Evolutionary conservation across 2,797 vertebrate species (phyloP), one percentile per base, ranked within the genome.

Genomic region (Acipenser transmontanus): DNA sequence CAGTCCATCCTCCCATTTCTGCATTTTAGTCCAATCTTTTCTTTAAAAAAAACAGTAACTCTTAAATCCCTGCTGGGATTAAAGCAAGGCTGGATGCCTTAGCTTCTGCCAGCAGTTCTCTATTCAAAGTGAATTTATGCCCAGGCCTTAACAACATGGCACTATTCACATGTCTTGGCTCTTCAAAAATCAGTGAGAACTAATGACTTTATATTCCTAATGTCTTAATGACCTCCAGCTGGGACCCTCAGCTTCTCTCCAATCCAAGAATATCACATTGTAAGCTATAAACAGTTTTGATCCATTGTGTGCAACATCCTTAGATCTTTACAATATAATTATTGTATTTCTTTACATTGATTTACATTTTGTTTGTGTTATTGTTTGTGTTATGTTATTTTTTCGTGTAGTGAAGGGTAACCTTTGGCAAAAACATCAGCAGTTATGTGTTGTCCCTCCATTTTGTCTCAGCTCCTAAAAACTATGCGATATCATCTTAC

Each of bases 31-130:
- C 34, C 34, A 34, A 34, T 34, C 2, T 4, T 34, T 34, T 34
- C 34, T 34, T 34, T 34, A 4, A 34, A 34, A 34, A 34, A 34
- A 34, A 34, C 34, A 34, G 34, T 79, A 80, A 72, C 72, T 71
- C 64, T 71, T 69, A 81, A 84, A 71, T 79, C 72, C 71, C 69
- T 66, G 69, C 67, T 73, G 72, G 76, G 80, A 82, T 86, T 79
- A 85, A 81, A 83, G 72, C 34, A 0, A 67, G 63, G 48, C 65
- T 73, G 78, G 76, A 70, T 72, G 62, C 67, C 71, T 56, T 70
- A 71, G 69, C 66, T 61, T 64, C 66, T 78, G 73, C 73, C 76
- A 66, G 2, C 6, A 11, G 11, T 50, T 0, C 34, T 12, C 7
- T 4, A 61, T 80, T 65, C 72, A 70, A 79, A 74, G 73, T 66